Evolutionary conservation across 2,113 vertebrate genomes (phyloP), one percentile per base, ranked within the genome.

Genomic region (Typhlomys cinereus): DNA sequence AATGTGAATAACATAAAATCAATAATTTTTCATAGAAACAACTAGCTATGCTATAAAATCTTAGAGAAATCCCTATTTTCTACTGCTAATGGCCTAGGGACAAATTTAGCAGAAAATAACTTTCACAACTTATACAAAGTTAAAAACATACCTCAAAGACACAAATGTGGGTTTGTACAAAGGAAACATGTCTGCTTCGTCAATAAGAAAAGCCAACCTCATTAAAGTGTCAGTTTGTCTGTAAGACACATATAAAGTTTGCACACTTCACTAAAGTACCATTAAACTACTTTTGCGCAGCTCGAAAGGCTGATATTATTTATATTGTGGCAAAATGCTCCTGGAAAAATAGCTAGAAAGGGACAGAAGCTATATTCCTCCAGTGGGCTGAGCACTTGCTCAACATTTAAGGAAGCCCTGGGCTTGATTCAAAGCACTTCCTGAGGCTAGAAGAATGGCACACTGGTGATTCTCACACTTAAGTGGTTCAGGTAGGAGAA

Each of bases 171-270:
- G 23, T 78, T 44, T 89, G 18, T 48, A 69, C 27, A 73, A 88
- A 75, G 70, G 12, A 84, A 89, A 66, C 27, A 48, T n/a, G 70
- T n/a, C 5, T 21, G 61, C 2, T 75, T 74, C 12, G 52, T 62
- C 34, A 85, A 62, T 1, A 82, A 27, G 78, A 83, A 0, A 44
- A 92, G 31, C 62, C 36, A 90, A 36, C 27, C 64, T 80, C 31
- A 88, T 69, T 69, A 93, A 84, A 44, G 89, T 79, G 9, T 59
- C 25, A 36, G 11, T 79, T 52, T 21, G 88, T 80, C 41, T 52
- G 15, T 76, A 94, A 92, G n/a, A 64, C 86, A 88, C 85, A 46
- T 80, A 20, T 81, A 91, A 61, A 85, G 75, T 91, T 91, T 83
- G 87, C 52, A 89, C 27, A 91, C 14, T 93, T 90, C 69, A 89